Conservation (phyloP, 30 jellyfish, hydroid and myxozoan species). For the Nemopilema nomurai region DNA sequence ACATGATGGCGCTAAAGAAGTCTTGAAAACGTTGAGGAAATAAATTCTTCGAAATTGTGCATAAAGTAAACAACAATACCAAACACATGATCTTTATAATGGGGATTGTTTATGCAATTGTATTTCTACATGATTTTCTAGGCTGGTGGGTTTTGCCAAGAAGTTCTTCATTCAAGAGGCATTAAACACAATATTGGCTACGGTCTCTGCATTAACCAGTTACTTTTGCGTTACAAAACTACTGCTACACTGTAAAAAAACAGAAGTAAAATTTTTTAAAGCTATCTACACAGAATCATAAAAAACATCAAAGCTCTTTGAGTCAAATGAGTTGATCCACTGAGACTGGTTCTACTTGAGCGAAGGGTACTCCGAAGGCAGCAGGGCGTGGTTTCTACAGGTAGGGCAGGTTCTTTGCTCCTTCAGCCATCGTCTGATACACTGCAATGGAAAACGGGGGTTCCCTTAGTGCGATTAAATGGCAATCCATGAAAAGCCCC, state of each 20-base stretch:
- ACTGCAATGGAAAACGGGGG: constrained; percentile 47
- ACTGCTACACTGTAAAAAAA: not conserved
- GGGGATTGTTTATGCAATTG: no score
- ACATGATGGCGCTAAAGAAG: no score
- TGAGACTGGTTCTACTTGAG: constrained; percentile 7
- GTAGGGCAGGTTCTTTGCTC: constrained; percentile 97
- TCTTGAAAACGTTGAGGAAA: no score
- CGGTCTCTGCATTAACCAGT: no score
- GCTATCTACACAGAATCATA: not conserved
- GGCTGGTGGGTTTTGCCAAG: no score
- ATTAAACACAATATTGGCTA: not conserved
- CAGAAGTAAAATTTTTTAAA: not conserved
- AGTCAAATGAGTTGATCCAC: not conserved
- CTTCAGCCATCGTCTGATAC: constrained; percentile 88
- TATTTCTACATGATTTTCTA: no score
- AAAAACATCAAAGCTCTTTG: not conserved
- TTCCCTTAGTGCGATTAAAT: not conserved
- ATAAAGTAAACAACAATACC: not conserved
- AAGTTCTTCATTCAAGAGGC: no score
- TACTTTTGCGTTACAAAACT: no score
- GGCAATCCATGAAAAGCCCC: no score
- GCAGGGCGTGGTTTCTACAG: constrained; percentile 89
- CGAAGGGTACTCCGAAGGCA: constrained; percentile 92
- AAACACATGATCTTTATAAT: not conserved
- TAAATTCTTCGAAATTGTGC: no score